Evolutionary conservation across 1,140 invertebrate genomes (phyloP), one percentile per base, ranked within the genome.

Genomic region (Agraylea sexmaculata): DNA sequence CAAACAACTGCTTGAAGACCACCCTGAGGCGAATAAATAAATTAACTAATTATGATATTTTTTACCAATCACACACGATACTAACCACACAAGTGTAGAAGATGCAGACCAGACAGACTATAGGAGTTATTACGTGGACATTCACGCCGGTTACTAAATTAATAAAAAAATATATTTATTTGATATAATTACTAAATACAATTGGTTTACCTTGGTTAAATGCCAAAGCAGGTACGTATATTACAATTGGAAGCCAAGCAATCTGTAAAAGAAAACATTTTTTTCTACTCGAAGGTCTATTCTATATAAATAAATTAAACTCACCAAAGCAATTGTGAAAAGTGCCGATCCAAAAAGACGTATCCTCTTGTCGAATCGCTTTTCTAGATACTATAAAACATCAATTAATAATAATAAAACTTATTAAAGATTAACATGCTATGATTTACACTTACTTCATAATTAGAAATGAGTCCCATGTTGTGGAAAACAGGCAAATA

Each of bases 1-100:
- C 86, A 89, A 33, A 95, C 83, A 1, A 94, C 90, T 4, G 89
- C 89, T 67, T 87, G 88, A 39, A 95, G 72, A 17, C 90, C 90
- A 52, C 90, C 89, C 83, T 92, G 48, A 44, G n/a, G n/a, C n/a
- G 64, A 61, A 44, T 49, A 38, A 12, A 10, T 25, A 37, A 13
- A 22, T 17, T 12, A 31, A 19, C n/a, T 37, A 11, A 38, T 23
- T 37, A 38, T 37, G 18, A 11, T 36, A 21, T 45, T 29, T 34
- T 15, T 21, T 10, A 12, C 7, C 12, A 37, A 29, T n/a, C n/a
- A 35, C 23, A 47, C 16, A 10, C 15, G 21, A 6, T 46, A 74
- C 77, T 74, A 70, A 88, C 87, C 53, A 91, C 73, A 42, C 83
- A 80, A 0, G 90, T 93, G 53, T 94, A 94, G 58, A 93, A 88